Base-by-base conservation (phyloP, 2,797 vertebrate species). In the Bryconaethiops microstoma region DNA sequence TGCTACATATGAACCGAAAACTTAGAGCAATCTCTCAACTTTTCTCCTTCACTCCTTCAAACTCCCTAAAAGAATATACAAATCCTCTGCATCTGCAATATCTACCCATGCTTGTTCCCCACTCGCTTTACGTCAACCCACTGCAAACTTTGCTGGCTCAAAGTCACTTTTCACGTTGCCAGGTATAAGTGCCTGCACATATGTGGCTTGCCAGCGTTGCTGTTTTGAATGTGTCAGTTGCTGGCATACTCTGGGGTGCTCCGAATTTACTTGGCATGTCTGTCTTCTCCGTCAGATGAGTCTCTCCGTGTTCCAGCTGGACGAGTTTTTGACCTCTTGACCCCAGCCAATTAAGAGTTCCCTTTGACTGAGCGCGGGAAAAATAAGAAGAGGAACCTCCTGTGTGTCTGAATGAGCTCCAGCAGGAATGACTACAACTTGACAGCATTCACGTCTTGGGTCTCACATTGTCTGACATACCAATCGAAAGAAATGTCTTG, bases 131-230 rank as follows among this genome's bases (percentile, higher is more conserved):
- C 19, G 6, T n/a, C 65, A 67, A 13, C 17, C 39, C 42, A 14
- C 67, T 23, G 42, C 72, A 74, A 83, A 86, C 80, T 86, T 84
- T 84, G 29, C 21, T 84, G 83, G 68, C 83, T 81, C 78, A 79
- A 86, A 84, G 81, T 83, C 62, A 75, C 78, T 81, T 80, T 84
- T 70, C 48, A 48, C 64, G 81, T 72, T 69, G 25, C 72, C 76
- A 83, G 60, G 80, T 79, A 79, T n/a, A 77, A 81, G 54, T 73
- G 76, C 25, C 64, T 65, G 78, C 42, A 78, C 52, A 57, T 64
- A 78, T 35, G 71, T 76, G 73, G 74, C 62, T 80, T 50, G 60
- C 68, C 50, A 76, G 76, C 19, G 57, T 60, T n/a, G 71, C 39
- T 63, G 59, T 69, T 78, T 83, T 80, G 64, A 74, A 77, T 76